Evolutionary conservation across 2,113 vertebrate genomes (phyloP).

Genomic region (Dicentrarchus labrax): DNA sequence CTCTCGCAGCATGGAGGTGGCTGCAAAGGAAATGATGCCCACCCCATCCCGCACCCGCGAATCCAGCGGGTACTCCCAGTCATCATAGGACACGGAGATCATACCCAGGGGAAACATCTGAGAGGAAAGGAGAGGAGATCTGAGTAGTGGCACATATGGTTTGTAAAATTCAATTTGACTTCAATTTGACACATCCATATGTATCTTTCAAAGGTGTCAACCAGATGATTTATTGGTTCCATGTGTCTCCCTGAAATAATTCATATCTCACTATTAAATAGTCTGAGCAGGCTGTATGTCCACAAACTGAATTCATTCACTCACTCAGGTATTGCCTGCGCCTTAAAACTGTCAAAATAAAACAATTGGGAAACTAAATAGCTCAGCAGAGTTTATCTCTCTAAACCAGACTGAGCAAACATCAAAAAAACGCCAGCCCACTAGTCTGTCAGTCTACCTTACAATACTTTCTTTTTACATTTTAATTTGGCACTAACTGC

Average conservation of each 20-base stretch:
- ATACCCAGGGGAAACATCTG: slow-evolving; percentile 93
- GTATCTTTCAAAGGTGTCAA: slow-evolving; percentile 33
- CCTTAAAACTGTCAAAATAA: slow-evolving; percentile 21
- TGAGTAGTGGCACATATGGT: slow-evolving; percentile 28
- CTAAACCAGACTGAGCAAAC: slow-evolving; percentile 24
- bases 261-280: slow-evolving; percentile 20
- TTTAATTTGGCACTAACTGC: slow-evolving; percentile 35
- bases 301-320: slow-evolving; percentile 7
- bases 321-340: slow-evolving; percentile 13
- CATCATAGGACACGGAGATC: slow-evolving; percentile 95
- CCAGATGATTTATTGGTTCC: slow-evolving; percentile 37
- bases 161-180: slow-evolving; percentile 33
- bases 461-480: slow-evolving; percentile 28
- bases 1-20: slow-evolving; percentile 92
- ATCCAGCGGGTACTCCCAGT: slow-evolving; percentile 97
- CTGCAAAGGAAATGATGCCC: slow-evolving; percentile 92
- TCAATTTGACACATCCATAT: slow-evolving; percentile 30
- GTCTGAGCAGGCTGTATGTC: slow-evolving; percentile 21
- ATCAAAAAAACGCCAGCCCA: slow-evolving; percentile 10
- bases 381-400: slow-evolving; percentile 19
- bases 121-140: slow-evolving; percentile 13
- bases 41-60: slow-evolving; percentile 92
- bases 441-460: slow-evolving; percentile 28
- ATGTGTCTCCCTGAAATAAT: slow-evolving; percentile 18
- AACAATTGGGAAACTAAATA: slow-evolving; percentile 15